These are phyloP conservation scores for Crocidura indochinensis DNA, from an alignment of 2,797 vertebrate genomes.

Conservation along the genomic window DNA sequence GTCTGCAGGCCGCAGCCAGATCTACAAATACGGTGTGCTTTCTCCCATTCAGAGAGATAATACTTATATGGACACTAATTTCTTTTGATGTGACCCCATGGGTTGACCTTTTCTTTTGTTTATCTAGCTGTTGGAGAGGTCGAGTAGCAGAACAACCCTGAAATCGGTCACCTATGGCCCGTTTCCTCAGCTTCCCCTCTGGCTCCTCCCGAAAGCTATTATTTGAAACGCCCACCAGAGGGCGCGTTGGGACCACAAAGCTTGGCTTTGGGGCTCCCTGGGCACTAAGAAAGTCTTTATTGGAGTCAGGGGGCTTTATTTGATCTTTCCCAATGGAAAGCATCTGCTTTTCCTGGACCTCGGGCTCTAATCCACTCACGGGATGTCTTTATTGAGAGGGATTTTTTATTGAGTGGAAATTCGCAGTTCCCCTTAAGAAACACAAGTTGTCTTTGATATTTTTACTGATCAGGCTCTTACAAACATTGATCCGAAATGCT, in stretches of 20 bases:
- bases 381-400: constrained; percentile 80
- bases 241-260: constrained; percentile 75
- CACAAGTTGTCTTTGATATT: constrained; percentile 85
- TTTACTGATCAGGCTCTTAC: constrained; percentile 85
- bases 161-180: neutral
- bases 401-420: constrained; percentile 83
- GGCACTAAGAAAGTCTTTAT: constrained; percentile 77
- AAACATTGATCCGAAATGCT: constrained; percentile 82
- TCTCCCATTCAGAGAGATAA: too few species aligned
- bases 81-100: too few species aligned
- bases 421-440: constrained; percentile 86
- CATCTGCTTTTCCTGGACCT: constrained; percentile 79
- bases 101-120: constrained; percentile 17
- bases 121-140: neutral
- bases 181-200: neutral
- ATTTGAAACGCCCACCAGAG: constrained; percentile 76
- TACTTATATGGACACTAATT: too few species aligned
- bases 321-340: constrained; percentile 76
- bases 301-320: constrained; percentile 33
- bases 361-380: constrained; percentile 81
- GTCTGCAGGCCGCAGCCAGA: too few species aligned
- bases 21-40: too few species aligned
- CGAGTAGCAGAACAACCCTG: neutral
- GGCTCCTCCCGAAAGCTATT: neutral
- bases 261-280: constrained; percentile 30